phyloP scores from a whole-genome alignment of 2,113 vertebrate genomes.

The Meles meles region DNA sequence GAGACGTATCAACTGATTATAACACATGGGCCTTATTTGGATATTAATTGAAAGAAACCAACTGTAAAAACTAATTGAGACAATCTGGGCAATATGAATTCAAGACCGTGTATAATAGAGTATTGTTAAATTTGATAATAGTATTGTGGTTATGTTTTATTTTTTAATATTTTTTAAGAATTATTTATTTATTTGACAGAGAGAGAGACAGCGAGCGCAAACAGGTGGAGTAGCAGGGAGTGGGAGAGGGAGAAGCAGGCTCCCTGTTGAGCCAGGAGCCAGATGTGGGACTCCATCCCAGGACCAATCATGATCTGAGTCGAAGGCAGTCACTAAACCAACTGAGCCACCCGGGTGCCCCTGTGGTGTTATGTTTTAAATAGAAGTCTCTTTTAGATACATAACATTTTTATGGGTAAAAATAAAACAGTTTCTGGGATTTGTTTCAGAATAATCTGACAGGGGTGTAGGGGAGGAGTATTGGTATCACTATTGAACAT shows the following conservation, averaged over 20 bases:
- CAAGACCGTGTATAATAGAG: not conserved
- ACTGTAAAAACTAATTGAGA: not conserved
- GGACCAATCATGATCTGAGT: not conserved
- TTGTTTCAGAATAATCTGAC: conserved; percentile 38
- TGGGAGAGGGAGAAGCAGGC: not conserved
- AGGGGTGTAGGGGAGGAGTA: not conserved
- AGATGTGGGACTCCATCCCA: not conserved
- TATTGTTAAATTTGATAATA: conserved; percentile 17
- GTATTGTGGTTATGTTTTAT: not conserved
- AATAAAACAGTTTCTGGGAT: conserved; percentile 20
- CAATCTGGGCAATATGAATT: not conserved
- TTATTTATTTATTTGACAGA: not conserved
- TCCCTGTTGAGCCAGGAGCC: not conserved
- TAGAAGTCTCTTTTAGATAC: not conserved
- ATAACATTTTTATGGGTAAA: conserved; percentile 19
- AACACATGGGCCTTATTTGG: not conserved
- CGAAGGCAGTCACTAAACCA: not conserved
- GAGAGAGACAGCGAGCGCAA: not conserved
- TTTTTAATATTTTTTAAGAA: not conserved
- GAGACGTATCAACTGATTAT: not conserved
- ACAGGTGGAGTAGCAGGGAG: not conserved
- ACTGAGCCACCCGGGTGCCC: not conserved
- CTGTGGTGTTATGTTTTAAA: conserved; percentile 6
- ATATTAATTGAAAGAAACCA: conserved; percentile 12
- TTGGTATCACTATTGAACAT: conserved; percentile 35